phyloP scores from a whole-genome alignment of 2,113 vertebrate genomes.

The Microcebus tavaratra region DNA sequence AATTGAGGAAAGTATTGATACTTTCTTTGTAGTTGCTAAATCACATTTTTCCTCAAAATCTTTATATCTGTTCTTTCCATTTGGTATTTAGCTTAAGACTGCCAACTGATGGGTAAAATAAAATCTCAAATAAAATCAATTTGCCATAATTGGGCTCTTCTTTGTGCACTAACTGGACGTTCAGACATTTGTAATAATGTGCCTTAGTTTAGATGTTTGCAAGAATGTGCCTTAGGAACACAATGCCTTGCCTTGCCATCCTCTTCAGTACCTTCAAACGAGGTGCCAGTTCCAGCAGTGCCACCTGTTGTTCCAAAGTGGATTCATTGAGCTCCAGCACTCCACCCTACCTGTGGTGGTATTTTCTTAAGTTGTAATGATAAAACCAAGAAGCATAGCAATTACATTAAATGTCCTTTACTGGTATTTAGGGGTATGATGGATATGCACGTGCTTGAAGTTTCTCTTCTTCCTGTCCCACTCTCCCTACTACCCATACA shows the following conservation, averaged over 20 bases:
- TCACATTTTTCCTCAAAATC: neutral
- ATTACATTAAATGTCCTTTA: neutral
- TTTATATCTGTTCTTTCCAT: neutral
- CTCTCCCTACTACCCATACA: neutral
- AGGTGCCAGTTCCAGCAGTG: neutral
- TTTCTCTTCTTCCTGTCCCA: neutral
- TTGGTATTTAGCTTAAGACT: slow-evolving; percentile 42
- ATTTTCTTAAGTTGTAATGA: neutral
- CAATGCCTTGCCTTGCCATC: neutral
- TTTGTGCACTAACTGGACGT: neutral
- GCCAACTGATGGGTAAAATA: slow-evolving; percentile 47
- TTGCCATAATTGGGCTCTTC: neutral
- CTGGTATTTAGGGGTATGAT: neutral
- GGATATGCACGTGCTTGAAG: neutral
- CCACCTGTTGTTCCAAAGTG: neutral
- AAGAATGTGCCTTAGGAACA: neutral
- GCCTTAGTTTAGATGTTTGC: neutral
- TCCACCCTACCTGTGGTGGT: neutral
- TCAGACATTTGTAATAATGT: neutral
- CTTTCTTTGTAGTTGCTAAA: neutral
- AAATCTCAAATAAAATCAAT: slow-evolving; percentile 9
- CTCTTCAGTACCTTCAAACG: neutral
- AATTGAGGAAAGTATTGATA: neutral
- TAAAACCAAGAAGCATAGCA: neutral
- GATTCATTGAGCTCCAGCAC: neutral